Base-by-base conservation (phyloP, 1,140 invertebrate genomes). In the Drosophila pruinosa region DNA sequence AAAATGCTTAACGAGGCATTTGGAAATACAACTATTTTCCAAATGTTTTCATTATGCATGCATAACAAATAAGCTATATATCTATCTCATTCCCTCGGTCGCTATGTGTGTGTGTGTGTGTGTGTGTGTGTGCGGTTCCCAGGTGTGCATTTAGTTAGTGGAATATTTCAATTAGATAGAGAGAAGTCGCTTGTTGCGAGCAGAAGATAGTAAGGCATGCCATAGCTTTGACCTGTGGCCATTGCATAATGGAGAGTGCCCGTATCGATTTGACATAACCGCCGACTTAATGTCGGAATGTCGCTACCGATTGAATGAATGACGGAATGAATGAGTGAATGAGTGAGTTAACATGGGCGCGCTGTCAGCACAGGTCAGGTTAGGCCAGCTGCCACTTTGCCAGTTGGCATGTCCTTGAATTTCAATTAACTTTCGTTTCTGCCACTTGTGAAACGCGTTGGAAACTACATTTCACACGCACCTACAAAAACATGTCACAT, bases 1-100 rank as follows among this genome's bases (percentile, higher is more conserved):
- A 88, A 86, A 86, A 67, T 41, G 80, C 73, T 86, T 67, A 77
- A 81, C 56, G 75, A 73, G 64, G 12, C 69, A 61, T 64, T 75
- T 74, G 58, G 59, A 72, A 63, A 72, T 54, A 59, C 53, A 52
- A 86, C 81, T 86, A 71, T 86, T 80, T 85, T 73, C 58, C 64
- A 75, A 85, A 77, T 57, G 72, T 48, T 67, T 67, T 67, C 45
- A 68, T 72, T 72, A 68, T 72, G 70, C 63, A 62, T 71, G 59
- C 67, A 64, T 74, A 47, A 68, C 53, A 50, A 59, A 61, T 68
- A 21, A 47, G 22, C 15, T 8, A 12, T 50, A 54, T 31, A 10
- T 10, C 28, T 10, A 10, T 31, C 28, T 34, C 31, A n/a, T n/a
- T 34, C 48, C 54, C 38, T 56, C 31, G 31, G 10, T 34, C 48